phyloP scores from a whole-genome alignment of 2,113 vertebrate species.

The Zingel zingel region DNA sequence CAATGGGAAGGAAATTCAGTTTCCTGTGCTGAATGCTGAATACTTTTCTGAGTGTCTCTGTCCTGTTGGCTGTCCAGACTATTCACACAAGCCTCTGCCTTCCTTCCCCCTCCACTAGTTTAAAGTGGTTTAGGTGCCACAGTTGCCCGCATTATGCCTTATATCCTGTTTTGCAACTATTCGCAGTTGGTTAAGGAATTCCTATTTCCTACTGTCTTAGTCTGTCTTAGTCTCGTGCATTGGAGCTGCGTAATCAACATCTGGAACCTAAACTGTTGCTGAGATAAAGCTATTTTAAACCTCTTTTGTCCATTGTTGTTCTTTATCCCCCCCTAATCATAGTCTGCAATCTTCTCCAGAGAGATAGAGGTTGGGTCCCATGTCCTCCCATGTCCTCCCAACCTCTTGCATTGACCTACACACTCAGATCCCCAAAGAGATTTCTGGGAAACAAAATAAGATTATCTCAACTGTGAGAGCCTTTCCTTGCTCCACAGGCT shows the following conservation, averaged over 20 bases:
- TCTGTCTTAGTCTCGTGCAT: conserved; percentile 10
- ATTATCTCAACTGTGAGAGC: conserved; percentile 51
- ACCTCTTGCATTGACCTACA: conserved; percentile 46
- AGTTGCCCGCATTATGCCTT: conserved; percentile 45
- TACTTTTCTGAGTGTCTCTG: conserved; percentile 57
- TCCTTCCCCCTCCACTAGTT: conserved; percentile 63
- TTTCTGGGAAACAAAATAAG: conserved; percentile 56
- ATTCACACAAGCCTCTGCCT: conserved; percentile 49
- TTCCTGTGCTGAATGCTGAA: conserved; percentile 75
- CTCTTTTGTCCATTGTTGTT: conserved; percentile 56
- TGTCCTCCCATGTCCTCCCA: conserved; percentile 68
- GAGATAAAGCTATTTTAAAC: conserved; percentile 57
- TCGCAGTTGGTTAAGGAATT: conserved; percentile 54
- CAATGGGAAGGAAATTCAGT: conserved; percentile 71
- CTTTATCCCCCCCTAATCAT: conserved; percentile 32
- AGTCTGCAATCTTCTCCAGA: conserved; percentile 51
- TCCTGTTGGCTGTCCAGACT: conserved; percentile 53
- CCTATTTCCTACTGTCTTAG: conserved; percentile 55
- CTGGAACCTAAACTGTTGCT: conserved; percentile 43
- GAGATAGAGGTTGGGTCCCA: conserved; percentile 46
- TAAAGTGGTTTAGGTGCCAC: conserved; percentile 39
- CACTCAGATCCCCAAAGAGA: conserved; percentile 41
- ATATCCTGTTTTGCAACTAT: conserved; percentile 77
- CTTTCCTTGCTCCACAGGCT: conserved; percentile 52
- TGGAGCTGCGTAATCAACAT: conserved; percentile 50